phyloP scores from a whole-genome alignment of 1,140 invertebrate species.

The Cyphomyrmex costatus region DNA sequence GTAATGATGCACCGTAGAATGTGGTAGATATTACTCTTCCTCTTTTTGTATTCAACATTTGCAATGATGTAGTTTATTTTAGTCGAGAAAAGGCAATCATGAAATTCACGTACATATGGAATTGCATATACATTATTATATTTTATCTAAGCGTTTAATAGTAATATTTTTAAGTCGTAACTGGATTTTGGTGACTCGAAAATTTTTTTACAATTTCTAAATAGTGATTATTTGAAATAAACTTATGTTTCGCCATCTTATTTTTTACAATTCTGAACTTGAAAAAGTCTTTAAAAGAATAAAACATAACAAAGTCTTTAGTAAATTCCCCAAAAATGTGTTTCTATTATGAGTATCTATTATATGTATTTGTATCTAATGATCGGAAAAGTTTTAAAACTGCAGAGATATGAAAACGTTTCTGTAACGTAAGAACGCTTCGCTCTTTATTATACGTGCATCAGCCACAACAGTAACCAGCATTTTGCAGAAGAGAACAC shows the following conservation, averaged over 20 bases:
- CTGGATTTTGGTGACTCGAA: too few relatives aligned
- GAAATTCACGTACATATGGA: background rate
- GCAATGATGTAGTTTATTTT: background rate
- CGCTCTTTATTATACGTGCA: background rate
- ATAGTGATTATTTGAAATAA: too few relatives aligned
- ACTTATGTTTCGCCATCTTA: too few relatives aligned
- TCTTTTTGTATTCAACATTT: background rate
- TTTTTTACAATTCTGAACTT: too few relatives aligned
- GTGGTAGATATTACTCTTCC: background rate
- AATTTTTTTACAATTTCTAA: too few relatives aligned
- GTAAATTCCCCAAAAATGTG: too few relatives aligned
- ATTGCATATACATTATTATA: background rate
- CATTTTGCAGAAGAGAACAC: background rate
- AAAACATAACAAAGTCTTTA: too few relatives aligned
- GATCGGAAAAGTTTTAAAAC: background rate
- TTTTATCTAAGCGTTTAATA: background rate
- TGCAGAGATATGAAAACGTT: background rate
- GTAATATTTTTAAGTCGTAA: background rate
- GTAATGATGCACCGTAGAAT: conserved; percentile 36
- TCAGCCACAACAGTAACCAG: background rate
- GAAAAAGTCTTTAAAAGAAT: too few relatives aligned
- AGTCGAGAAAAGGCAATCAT: background rate
- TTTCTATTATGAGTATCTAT: too few relatives aligned
- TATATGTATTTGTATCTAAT: background rate
- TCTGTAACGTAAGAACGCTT: background rate